phyloP scores from a whole-genome alignment of 2,113 vertebrate species.

The Dipodomys merriami region DNA sequence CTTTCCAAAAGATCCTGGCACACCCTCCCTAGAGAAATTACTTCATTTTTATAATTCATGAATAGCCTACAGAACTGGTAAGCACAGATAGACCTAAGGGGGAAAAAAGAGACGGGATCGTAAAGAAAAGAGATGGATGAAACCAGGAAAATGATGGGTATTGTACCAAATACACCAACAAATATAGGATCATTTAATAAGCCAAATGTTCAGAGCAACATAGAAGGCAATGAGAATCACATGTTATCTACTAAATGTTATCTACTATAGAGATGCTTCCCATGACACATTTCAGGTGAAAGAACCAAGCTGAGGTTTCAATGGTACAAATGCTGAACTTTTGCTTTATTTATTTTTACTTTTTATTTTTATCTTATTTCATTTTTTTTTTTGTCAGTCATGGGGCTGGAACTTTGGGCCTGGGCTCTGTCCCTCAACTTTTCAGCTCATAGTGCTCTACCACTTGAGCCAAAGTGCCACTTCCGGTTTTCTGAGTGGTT shows the following conservation, averaged over 20 bases:
- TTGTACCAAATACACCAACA: neutral
- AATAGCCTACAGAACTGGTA: neutral
- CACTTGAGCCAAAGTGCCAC: no score
- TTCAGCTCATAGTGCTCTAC: no score
- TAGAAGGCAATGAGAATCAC: neutral
- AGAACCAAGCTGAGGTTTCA: neutral
- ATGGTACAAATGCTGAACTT: neutral
- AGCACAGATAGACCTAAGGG: neutral
- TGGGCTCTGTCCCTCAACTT: no score
- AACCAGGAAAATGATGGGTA: neutral
- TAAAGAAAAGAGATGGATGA: neutral
- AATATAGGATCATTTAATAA: neutral
- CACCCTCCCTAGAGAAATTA: neutral
- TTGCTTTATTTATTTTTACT: neutral
- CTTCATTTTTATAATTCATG: constrained; percentile 4
- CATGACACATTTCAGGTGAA: neutral
- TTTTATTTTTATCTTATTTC: neutral
- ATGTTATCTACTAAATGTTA: neutral
- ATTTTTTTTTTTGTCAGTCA: no score
- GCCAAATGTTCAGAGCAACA: neutral
- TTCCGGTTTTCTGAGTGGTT: no score
- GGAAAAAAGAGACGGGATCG: neutral
- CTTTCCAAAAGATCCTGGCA: constrained; percentile 14
- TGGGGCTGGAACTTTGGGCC: no score
- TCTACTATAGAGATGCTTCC: neutral